Evolutionary conservation across 2,113 vertebrate species (phyloP).

Genomic region (Syngnathus floridae): DNA sequence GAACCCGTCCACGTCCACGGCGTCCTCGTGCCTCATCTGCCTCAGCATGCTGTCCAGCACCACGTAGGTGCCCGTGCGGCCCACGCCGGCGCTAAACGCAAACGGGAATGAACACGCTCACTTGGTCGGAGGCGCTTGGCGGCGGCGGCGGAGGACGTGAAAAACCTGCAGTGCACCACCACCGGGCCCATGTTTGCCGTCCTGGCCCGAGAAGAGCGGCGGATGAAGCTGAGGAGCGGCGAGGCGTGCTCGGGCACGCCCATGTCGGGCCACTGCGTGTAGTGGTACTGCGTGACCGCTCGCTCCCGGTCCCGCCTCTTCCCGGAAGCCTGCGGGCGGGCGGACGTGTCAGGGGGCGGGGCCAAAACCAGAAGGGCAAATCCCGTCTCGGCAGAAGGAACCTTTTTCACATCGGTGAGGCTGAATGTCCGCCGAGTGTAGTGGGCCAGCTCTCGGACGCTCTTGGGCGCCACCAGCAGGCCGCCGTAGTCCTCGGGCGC

Average conservation of each 20-base stretch:
- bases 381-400: neutral
- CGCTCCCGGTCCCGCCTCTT: conserved; percentile 79
- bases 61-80: conserved; percentile 90
- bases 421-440: conserved; percentile 88
- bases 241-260: conserved; percentile 86
- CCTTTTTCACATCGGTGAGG: conserved; percentile 73
- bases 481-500: conserved; percentile 86
- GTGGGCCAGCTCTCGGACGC: conserved; percentile 76
- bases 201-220: conserved; percentile 78
- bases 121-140: too few species aligned
- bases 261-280: conserved; percentile 98
- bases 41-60: conserved; percentile 95
- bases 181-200: conserved; percentile 75
- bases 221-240: conserved; percentile 86
- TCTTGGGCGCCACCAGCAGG: conserved; percentile 84
- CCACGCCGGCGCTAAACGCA: conserved; percentile 82
- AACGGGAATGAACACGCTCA: too few species aligned
- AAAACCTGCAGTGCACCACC: conserved; percentile 92
- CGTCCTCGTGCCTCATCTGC: conserved; percentile 82
- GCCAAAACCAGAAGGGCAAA: too few species aligned
- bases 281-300: conserved; percentile 85
- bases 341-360: too few species aligned
- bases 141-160: neutral
- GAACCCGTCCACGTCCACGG: conserved; percentile 85
- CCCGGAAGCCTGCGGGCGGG: conserved; percentile 76